Evolutionary conservation across 35 echinoderm and acorn worm species (phyloP), one percentile per base, ranked within the genome.

Genomic region (Heliocidaris tuberculata): DNA sequence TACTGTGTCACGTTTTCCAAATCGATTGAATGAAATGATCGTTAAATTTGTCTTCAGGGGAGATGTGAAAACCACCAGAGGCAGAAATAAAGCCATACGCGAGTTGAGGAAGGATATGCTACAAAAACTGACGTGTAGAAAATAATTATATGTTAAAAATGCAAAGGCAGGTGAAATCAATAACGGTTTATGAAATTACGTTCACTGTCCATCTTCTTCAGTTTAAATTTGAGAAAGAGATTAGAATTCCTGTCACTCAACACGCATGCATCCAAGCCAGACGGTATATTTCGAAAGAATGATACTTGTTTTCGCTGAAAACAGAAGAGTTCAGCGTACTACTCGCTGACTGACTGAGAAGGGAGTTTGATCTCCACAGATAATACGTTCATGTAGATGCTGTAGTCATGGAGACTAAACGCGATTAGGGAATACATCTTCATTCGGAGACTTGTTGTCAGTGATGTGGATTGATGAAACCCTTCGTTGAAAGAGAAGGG

Each of bases 361-460:
- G 65, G 65, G 27, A 78, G 65, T 78, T 89, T 27, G 17, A 47
- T 48, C 16, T 48, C 32, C 12, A 30, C 85, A 86, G 21, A 91
- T 35, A 49, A 91, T 91, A 9, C 32, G 88, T 90, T 32, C 24
- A 90, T 90, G 88, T 54, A 92, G 50, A 30, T 48, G 47, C 87
- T 9, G 91, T 93, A 27, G 50, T 48, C 50, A 93, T 54, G 50
- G 91, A 52, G 9, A 93, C 91, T 30, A 93, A 93, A 93, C 91
- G 50, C 91, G 91, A 93, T 93, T 93, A 49, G 87, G 87, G 50
- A 93, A 24, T 30, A 48, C 91, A 93, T 93, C 91, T 93, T 48
- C 48, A 93, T 59, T 59, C 29, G 21, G 17, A 89, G 87, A 19
- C 6, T 89, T 89, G 31, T 89, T 42, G 32, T 89, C 24, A 13